Evolutionary conservation across 2,113 vertebrate genomes (phyloP).

Genomic region (Pedetes capensis): DNA sequence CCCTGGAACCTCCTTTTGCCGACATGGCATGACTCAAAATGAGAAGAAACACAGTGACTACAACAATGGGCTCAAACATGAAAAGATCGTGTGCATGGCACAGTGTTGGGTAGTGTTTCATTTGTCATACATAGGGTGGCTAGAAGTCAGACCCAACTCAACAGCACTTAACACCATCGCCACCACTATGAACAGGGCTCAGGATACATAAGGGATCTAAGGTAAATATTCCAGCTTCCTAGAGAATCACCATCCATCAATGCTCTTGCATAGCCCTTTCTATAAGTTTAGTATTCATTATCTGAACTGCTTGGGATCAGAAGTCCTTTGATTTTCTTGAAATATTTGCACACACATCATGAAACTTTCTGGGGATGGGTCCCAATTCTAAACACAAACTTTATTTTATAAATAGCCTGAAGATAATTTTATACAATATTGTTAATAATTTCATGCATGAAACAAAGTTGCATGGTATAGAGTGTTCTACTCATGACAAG

Average conservation of each 20-base stretch:
- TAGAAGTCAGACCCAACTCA: too few relatives aligned
- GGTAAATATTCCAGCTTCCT: neutral
- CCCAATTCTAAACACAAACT: neutral
- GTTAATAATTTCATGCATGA: neutral
- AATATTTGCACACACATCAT: neutral
- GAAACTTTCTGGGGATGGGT: neutral
- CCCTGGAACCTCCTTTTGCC: too few relatives aligned
- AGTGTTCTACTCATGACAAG: neutral
- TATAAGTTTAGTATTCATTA: neutral
- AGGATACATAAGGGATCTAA: neutral
- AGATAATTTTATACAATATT: neutral
- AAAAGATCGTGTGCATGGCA: too few relatives aligned
- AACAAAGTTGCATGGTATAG: neutral
- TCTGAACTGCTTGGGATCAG: neutral
- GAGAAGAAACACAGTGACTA: too few relatives aligned
- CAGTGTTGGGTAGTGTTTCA: too few relatives aligned
- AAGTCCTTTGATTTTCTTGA: neutral
- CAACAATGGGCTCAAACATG: too few relatives aligned
- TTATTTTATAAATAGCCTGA: neutral
- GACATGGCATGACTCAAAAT: too few relatives aligned
- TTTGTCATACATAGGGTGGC: too few relatives aligned
- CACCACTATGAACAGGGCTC: too few relatives aligned
- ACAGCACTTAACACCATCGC: too few relatives aligned
- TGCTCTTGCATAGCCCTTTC: neutral
- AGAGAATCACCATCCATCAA: neutral